These are phyloP conservation scores for Timandra comae DNA, from an alignment of 2,888 invertebrate species.

Conservation along the genomic window DNA sequence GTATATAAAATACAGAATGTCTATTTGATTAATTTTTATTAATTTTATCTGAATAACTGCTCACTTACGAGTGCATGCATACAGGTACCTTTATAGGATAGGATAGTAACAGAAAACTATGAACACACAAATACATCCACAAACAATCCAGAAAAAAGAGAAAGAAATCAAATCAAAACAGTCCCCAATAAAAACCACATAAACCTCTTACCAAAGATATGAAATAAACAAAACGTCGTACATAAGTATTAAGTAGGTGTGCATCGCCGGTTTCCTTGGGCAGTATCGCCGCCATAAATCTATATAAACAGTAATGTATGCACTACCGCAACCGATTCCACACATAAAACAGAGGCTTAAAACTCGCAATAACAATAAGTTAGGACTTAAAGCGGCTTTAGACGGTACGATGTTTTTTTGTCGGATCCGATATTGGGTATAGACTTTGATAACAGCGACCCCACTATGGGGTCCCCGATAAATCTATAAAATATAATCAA, in stretches of 20 bases:
- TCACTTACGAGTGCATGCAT: too few species aligned
- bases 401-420: slow-evolving; percentile 24
- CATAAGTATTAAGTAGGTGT: slow-evolving; percentile 20
- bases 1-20: too few species aligned
- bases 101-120: too few species aligned
- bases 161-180: too few species aligned
- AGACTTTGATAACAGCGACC: slow-evolving; percentile 1
- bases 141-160: too few species aligned
- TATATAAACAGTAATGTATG: slow-evolving; percentile 56
- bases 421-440: background rate
- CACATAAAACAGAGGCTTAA: slow-evolving; percentile 75
- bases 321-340: slow-evolving; percentile 39
- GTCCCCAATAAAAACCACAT: slow-evolving; percentile 4
- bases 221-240: slow-evolving; percentile 10
- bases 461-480: too few species aligned
- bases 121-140: too few species aligned
- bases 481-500: too few species aligned
- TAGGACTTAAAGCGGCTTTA: slow-evolving; percentile 60
- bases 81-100: too few species aligned
- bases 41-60: too few species aligned
- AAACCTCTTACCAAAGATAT: slow-evolving; percentile 3
- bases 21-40: too few species aligned
- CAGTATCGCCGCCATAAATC: slow-evolving; percentile 39
- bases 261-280: slow-evolving; percentile 34
- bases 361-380: slow-evolving; percentile 76